These are phyloP conservation scores for Actinopyga echinites DNA, from an alignment of 53 echinoderm and acorn worm species.

Conservation along the genomic window DNA sequence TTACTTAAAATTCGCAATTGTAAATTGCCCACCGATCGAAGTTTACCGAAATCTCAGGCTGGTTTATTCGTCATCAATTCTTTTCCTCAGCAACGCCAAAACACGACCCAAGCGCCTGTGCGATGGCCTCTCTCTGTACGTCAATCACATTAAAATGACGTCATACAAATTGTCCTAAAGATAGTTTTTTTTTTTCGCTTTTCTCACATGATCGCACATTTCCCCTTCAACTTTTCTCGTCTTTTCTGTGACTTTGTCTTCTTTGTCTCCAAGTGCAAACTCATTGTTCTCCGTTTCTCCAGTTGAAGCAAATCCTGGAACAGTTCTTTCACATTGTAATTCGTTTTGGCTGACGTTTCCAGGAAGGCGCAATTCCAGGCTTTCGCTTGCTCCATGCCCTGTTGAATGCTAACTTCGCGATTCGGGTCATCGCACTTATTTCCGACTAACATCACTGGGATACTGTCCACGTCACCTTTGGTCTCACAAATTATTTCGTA, in stretches of 20 bases:
- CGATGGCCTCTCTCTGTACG: too few relatives aligned
- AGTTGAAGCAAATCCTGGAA: conserved; percentile 95
- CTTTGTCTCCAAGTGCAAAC: conserved; percentile 96
- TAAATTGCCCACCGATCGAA: too few relatives aligned
- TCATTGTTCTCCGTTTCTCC: conserved; percentile 97
- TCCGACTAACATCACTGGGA: conserved; percentile 96
- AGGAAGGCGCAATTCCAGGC: conserved; percentile 91
- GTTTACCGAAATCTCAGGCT: too few relatives aligned
- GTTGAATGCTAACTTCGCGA: conserved; percentile 86
- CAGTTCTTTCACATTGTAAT: conserved; percentile 99
- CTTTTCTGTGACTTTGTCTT: conserved; percentile 98
- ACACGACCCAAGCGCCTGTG: too few relatives aligned
- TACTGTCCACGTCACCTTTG: conserved; percentile 97
- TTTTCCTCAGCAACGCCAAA: too few relatives aligned
- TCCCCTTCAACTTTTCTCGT: conserved; percentile 97
- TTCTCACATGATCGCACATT: conserved; percentile 95
- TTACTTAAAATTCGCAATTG: too few relatives aligned
- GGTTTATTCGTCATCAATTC: too few relatives aligned
- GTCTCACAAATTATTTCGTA: conserved; percentile 93
- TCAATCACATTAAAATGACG: too few relatives aligned
- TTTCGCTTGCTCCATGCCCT: conserved; percentile 94
- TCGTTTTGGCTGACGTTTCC: conserved; percentile 98
- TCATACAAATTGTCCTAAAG: too few relatives aligned
- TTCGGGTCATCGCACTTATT: conserved; percentile 98
- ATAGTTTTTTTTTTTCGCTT: not conserved